Evolutionary conservation across 2,797 vertebrate genomes (phyloP).

Genomic region (Scleropages formosus): DNA sequence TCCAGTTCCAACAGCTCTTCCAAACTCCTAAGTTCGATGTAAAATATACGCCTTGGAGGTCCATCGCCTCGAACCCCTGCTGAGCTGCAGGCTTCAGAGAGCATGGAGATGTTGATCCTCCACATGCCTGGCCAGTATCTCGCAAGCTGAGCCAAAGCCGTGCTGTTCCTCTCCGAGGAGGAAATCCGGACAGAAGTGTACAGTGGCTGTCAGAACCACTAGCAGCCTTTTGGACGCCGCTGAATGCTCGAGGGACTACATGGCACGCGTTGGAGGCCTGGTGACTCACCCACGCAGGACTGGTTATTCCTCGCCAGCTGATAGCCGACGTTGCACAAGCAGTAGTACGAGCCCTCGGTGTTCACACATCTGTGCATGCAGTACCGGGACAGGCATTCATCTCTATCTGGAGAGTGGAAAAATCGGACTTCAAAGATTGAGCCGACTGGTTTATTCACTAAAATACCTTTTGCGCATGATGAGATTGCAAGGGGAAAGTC

Average conservation of each 20-base stretch:
- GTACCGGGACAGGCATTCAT: conserved; percentile 85
- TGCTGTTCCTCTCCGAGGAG: conserved; percentile 8
- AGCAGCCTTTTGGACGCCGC: background rate
- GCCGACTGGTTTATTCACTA: background rate
- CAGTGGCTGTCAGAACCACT: background rate
- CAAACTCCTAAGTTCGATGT: background rate
- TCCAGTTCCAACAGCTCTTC: background rate
- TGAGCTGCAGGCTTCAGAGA: background rate
- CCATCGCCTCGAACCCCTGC: background rate
- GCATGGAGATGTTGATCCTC: background rate
- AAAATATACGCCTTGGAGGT: conserved; percentile 1
- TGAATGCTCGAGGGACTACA: conserved; percentile 2
- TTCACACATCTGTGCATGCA: conserved; percentile 94
- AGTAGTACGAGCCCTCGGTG: conserved; percentile 87
- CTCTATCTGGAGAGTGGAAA: conserved; percentile 73
- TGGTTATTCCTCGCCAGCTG: conserved; percentile 92
- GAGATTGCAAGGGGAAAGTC: background rate
- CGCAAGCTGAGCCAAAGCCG: background rate
- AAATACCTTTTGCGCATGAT: conserved; percentile 13
- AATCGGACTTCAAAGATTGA: background rate
- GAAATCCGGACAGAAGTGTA: conserved; percentile 15
- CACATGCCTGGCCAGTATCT: background rate
- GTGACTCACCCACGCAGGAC: conserved; percentile 86
- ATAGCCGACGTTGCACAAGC: conserved; percentile 88
- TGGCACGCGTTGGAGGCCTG: conserved; percentile 10